A percentile compares a stretch with the other conserved stretches of the same genome.
Conservation (phyloP, 2,113 vertebrate genomes). For the Polyodon spathula region DNA sequence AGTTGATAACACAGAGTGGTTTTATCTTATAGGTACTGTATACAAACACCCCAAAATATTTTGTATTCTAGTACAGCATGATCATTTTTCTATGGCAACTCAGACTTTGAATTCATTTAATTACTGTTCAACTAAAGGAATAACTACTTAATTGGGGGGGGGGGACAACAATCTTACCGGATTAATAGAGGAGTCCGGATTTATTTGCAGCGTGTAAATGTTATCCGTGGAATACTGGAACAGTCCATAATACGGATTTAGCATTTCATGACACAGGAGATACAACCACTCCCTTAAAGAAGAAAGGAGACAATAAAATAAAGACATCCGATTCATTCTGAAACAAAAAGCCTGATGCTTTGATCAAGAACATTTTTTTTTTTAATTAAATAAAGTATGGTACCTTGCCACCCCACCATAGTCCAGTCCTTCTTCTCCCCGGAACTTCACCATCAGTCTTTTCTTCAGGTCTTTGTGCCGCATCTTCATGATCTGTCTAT, state of each 20-base stretch:
- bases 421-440: conserved; percentile 91
- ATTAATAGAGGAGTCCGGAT: conserved; percentile 93
- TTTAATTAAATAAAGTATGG: conserved; percentile 20
- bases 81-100: too few species aligned
- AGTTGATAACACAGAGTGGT: too few species aligned
- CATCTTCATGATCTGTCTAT: conserved; percentile 98
- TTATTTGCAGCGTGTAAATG: conserved; percentile 95
- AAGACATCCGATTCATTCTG: neutral
- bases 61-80: too few species aligned
- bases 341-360: conserved; percentile 6
- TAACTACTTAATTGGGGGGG: too few species aligned
- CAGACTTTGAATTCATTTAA: too few species aligned
- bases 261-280: conserved; percentile 89
- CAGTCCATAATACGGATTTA: conserved; percentile 93
- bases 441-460: conserved; percentile 93
- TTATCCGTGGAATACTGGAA: conserved; percentile 98
- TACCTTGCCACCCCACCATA: conserved; percentile 92
- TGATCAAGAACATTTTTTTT: neutral
- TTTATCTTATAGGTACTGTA: too few species aligned
- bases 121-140: too few species aligned
- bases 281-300: conserved; percentile 95
- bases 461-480: conserved; percentile 94
- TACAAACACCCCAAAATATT: too few species aligned
- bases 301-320: too few species aligned
- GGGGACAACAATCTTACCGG: conserved; percentile 64